Evolutionary conservation across 2,888 invertebrate genomes (phyloP).

Genomic region (Meiosimyza decipiens): DNA sequence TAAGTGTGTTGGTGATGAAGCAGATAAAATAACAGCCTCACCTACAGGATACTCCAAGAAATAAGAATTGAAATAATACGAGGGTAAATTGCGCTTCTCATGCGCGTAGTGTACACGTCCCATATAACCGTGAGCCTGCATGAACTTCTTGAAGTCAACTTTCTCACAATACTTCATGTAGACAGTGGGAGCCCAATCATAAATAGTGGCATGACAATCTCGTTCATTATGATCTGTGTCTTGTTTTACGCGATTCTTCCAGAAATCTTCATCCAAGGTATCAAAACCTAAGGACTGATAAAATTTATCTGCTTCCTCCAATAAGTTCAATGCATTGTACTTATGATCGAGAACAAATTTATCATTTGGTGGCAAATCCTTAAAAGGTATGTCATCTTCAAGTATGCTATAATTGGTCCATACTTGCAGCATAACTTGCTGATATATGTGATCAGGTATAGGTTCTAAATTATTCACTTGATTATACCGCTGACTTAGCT

Average conservation of each 20-base stretch:
- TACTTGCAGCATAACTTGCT: constrained; percentile 21
- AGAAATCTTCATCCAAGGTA: constrained; percentile 10
- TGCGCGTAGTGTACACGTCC: constrained; percentile 36
- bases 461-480: not conserved
- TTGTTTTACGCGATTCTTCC: not conserved
- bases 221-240: too few relatives aligned
- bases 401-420: constrained; percentile 13
- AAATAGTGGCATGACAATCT: constrained; percentile 25
- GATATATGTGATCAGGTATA: not conserved
- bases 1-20: constrained; percentile 37
- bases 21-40: constrained; percentile 40
- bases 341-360: constrained; percentile 5
- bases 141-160: constrained; percentile 38
- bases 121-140: constrained; percentile 43
- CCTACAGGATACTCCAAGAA: constrained; percentile 36
- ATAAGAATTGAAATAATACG: constrained; percentile 35
- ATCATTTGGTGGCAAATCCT: not conserved
- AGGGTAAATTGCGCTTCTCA: constrained; percentile 35
- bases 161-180: constrained; percentile 40
- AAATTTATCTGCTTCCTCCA: constrained; percentile 26
- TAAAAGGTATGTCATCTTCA: not conserved
- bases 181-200: constrained; percentile 1
- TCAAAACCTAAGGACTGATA: constrained; percentile 34
- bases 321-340: constrained; percentile 25
- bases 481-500: not conserved